Base-by-base conservation (phyloP, 2,113 vertebrate species). In the Pionites leucogaster region DNA sequence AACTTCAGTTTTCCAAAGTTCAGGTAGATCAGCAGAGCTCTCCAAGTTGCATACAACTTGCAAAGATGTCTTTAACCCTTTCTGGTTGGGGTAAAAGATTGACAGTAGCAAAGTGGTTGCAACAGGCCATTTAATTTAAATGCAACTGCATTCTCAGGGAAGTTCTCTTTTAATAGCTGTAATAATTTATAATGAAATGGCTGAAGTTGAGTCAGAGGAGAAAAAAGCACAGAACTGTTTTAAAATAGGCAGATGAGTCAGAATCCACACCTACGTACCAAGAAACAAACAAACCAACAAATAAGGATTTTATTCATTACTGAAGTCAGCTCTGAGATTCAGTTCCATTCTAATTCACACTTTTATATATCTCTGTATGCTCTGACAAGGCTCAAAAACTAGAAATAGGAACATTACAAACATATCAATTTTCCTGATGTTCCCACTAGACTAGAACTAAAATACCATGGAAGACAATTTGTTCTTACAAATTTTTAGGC, bases 231-330 rank as follows among this genome's bases (percentile, higher is more conserved):
- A 86, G 55, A 95, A 59, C 10, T 49, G 35, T 82, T 96, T 92
- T 89, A 96, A 95, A 95, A 96, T 57, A 90, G 82, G 60, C 39
- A 59, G 63, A 55, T 89, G 93, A 88, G 79, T 94, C 91, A 96
- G 77, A n/a, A 44, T 35, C 70, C 63, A 79, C 71, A 88, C 62
- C 91, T 93, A 92, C 16, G 0, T 49, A 63, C 35, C 39, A 84
- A 81, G 85, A 90, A 95, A 93, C 83, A 95, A 95, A 94, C 68
- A 92, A 60, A 89, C 20, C 27, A 63, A 63, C 35, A 82, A 35
- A 65, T 25, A 82, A 88, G 50, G 1, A 78, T 88, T 92, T 94
- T 88, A 93, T 68, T 90, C 49, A 88, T 68, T 76, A 85, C 35
- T 83, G 25, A 86, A 60, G 39, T 62, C 60, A 84, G 55, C 31